Base-by-base conservation (phyloP, 2,888 invertebrate genomes). In the Agrenia bidenticulata region DNA sequence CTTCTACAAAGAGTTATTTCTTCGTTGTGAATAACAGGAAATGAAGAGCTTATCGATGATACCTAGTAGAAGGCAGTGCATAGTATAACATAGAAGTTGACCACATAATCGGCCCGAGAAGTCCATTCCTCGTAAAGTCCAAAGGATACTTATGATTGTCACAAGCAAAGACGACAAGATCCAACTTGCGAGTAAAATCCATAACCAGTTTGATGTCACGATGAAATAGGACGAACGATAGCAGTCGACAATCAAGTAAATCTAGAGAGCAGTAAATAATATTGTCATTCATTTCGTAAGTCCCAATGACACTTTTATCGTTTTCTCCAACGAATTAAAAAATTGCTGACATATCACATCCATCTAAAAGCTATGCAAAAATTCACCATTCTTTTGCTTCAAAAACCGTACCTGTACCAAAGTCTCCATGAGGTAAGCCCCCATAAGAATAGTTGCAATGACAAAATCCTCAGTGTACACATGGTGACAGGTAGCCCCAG, bases 101-200 rank as follows among this genome's bases (percentile, higher is more conserved):
- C 76, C 77, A 64, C 76, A 77, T 19, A 73, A 63, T 64, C 77
- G 61, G 41, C 75, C 77, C 57, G 74, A 75, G 66, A 77, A 77
- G 68, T 77, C 77, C 72, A 77, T 68, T 61, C 76, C 70, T 41
- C 71, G 71, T 60, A 73, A 75, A 58, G 77, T 77, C 73, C 76
- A 75, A 39, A 77, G 65, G 39, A 77, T 69, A 62, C 77, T 77
- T 56, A 76, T 70, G 58, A 72, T 63, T 58, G 77, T 77, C 66
- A 77, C 75, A 59, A 76, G 67, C 57, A 76, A 56, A 37, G 74
- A 75, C 55, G 72, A 69, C 56, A 73, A 24, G 32, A 69, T 42
- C 53, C 67, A 69, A 66, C 69, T 73, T 24, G 70, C 51, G 51
- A 63, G 60, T 56, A 76, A 61, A 37, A 74, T 67, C 72, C 65